Base-by-base conservation (phyloP, 2,888 invertebrate genomes). In the Anthophora plumipes region DNA sequence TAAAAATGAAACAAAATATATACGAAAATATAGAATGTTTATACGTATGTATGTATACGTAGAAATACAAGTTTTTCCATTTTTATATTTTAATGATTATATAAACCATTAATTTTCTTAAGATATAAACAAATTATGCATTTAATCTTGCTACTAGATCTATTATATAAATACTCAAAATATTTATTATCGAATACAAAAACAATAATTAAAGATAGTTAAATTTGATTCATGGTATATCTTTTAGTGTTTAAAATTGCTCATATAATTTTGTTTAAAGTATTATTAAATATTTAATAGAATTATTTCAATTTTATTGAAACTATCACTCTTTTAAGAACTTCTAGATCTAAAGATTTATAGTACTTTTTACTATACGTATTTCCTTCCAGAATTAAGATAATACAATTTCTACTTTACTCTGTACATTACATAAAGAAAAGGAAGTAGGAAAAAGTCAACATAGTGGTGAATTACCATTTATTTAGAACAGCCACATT, bases 401-500 rank as follows among this genome's bases (percentile, higher is more conserved):
- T 17, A 25, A 0, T 50, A n/a, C n/a, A 17, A 12, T 14, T n/a
- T 3, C 9, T 25, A 14, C 17, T 39, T 17, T n/a, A 12, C 20
- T 9, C 25, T n/a, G 31, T 41, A 55, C 14, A 52, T 52, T 41
- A 43, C 11, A 46, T 54, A 12, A 3, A 31, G 31, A 9, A 54
- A 71, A 55, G 43, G 60, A 43, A 63, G 55, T 0, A 22, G 14
- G 8, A 63, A 60, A 55, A 57, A 77, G 41, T 41, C 54, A 31
- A 37, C 50, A 22, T 72, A 63, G 57, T 64, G 83, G 69, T 83
- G 88, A 90, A 89, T 89, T 88, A 88, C 84, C 86, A 90, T 92
- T 91, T 91, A 92, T 92, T 91, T 91, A 92, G 90, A 92, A 91
- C 91, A 93, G 91, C 91, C 92, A 93, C 91, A 92, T 90, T 87